Evolutionary conservation across 2,888 invertebrate genomes (phyloP), one percentile per base, ranked within the genome.

Genomic region (Myathropa florea): DNA sequence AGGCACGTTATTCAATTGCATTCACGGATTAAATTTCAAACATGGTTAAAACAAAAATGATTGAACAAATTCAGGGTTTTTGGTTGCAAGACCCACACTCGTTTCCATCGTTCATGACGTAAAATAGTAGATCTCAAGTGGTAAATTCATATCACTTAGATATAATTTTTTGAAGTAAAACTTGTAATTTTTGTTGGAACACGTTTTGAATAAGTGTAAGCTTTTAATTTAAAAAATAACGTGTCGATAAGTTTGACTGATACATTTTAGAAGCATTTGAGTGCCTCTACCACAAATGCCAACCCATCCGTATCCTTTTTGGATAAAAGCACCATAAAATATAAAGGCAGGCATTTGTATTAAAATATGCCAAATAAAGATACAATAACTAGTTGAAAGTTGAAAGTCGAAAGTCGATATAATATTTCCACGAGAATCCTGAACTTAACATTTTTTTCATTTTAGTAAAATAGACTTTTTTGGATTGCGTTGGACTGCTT

Each of bases 91-190:
- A n/a, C n/a, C 1, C 33, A 26, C n/a, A 23, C 28, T 18, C 18
- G 26, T 10, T 14, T 12, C n/a, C 3, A 24, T 53, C 28, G 18
- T 18, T 36, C 9, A 30, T 61, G 61, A 28, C 28, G 21, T 33
- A 64, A 21, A 23, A 18, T n/a, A 30, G 10, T 10, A n/a, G 36
- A 21, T 26, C 14, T 79, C 59, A 68, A 61, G 63, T 83, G 68
- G 79, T 59, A 33, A 36, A 61, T 59, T 39, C 14, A 39, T 39
- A 26, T 72, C 57, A 61, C 55, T 65, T 24, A n/a, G 67, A 55
- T 39, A n/a, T 28, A 39, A 71, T 7, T 18, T 64, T 59, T 53
- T 18, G 14, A 39, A n/a, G 39, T 39, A 3, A 10, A 33, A 10
- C 33, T 33, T 33, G 33, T 3, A 33, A 33, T 18, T 57, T 6